Evolutionary conservation across 2,888 invertebrate species (phyloP).

Genomic region (Caenorhabditis angaria): DNA sequence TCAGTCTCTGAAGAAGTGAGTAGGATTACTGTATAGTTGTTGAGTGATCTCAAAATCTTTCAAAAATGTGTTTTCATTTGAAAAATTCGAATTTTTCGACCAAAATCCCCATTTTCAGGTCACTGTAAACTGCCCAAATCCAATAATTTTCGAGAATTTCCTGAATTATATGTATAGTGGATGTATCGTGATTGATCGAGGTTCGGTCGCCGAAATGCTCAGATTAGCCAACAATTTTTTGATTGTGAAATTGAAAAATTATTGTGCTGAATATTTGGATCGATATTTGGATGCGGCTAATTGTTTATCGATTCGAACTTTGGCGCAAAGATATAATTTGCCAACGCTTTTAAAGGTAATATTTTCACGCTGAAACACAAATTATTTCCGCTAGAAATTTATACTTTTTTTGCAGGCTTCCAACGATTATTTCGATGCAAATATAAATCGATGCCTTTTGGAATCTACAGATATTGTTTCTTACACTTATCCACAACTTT

Average conservation of each 20-base stretch:
- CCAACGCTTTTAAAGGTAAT: slow-evolving; percentile 77
- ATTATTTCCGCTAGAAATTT: neutral
- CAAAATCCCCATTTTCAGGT: slow-evolving; percentile 74
- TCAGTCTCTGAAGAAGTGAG: too few relatives aligned
- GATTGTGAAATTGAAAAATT: slow-evolving; percentile 75
- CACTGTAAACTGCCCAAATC: slow-evolving; percentile 77
- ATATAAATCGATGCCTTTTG: slow-evolving; percentile 73
- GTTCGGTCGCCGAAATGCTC: slow-evolving; percentile 78
- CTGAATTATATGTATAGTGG: slow-evolving; percentile 80
- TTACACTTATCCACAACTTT: slow-evolving; percentile 75
- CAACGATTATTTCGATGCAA: slow-evolving; percentile 65
- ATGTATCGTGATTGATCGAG: slow-evolving; percentile 77
- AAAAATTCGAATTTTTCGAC: neutral
- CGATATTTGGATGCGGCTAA: slow-evolving; percentile 78
- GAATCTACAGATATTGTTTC: slow-evolving; percentile 77
- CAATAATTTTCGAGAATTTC: slow-evolving; percentile 77
- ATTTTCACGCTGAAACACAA: too few relatives aligned
- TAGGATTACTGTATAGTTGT: too few relatives aligned
- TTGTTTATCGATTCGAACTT: slow-evolving; percentile 78
- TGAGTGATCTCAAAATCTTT: too few relatives aligned
- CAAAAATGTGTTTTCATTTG: too few relatives aligned
- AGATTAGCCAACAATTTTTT: slow-evolving; percentile 79
- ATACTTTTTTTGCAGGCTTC: slow-evolving; percentile 46
- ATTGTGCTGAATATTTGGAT: slow-evolving; percentile 79
- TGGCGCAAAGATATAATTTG: slow-evolving; percentile 78